Evolutionary conservation across 2,113 vertebrate species (phyloP), one percentile per base, ranked within the genome.

Genomic region (Toxotes chatareus): DNA sequence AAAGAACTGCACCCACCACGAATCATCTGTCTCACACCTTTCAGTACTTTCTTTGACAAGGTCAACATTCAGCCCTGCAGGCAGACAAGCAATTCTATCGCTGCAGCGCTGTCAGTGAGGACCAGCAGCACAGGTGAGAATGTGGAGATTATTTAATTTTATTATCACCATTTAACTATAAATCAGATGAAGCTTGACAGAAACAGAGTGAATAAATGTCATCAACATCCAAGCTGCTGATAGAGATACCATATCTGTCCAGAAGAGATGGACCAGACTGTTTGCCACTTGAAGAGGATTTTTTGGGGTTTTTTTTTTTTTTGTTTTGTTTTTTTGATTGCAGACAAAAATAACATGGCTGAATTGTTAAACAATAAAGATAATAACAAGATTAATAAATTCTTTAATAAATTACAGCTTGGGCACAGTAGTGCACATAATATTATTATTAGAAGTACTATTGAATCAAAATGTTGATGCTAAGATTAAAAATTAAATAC

Each of bases 41-140:
- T 61, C 69, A 73, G 14, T 76, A 64, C 75, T 81, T 73, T 55
- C 56, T 68, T n/a, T 88, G 84, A 92, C 83, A 84, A 77, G 84
- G 84, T 89, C 79, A 85, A 68, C 62, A 66, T 73, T 86, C 40
- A 80, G 67, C 73, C 88, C 86, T 47, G 46, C 23, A 82, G 91
- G 73, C 84, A 76, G 44, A 79, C 56, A 42, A 11, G 79, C 47
- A 42, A 31, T 61, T 69, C 53, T 21, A 84, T 55, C 60, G 65
- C 83, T 79, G 47, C 27, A 10, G n/a, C 12, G 31, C 80, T 85
- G 76, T 86, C 90, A 91, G 69, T 60, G 63, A 70, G 70, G 61
- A 83, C 73, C 75, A 80, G 80, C 73, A 84, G 76, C 23, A 76
- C 88, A 93, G 84, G 87, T 94, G 92, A 87, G 85, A 91, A 90